Conservation (phyloP, 2,113 vertebrate genomes). For the Hiodon alosoides region DNA sequence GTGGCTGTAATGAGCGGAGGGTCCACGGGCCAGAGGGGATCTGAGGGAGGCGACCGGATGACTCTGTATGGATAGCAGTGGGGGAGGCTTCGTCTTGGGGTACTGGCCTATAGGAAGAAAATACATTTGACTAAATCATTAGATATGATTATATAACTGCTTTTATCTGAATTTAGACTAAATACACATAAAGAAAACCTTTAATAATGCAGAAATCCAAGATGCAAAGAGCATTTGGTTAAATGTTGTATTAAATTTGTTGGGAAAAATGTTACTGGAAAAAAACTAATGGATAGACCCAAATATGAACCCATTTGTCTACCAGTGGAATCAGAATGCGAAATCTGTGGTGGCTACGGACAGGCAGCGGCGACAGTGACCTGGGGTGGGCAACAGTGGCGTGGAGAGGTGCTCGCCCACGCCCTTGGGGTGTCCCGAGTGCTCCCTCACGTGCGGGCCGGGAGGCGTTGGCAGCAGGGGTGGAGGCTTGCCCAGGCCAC, state of each 20-base stretch:
- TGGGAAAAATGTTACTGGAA: too few species aligned
- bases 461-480: slow-evolving; percentile 58
- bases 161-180: too few species aligned
- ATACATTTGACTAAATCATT: background rate
- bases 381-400: slow-evolving; percentile 52
- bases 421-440: slow-evolving; percentile 31
- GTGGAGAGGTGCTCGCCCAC: slow-evolving; percentile 27
- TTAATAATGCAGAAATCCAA: too few species aligned
- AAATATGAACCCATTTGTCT: too few species aligned
- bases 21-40: slow-evolving; percentile 29
- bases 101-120: slow-evolving; percentile 34
- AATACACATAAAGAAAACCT: too few species aligned
- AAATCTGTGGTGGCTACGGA: too few species aligned
- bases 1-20: background rate
- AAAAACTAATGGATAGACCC: too few species aligned
- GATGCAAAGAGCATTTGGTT: too few species aligned
- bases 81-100: slow-evolving; percentile 57
- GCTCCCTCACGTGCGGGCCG: slow-evolving; percentile 22
- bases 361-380: slow-evolving; percentile 43
- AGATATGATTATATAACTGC: background rate
- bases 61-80: slow-evolving; percentile 52
- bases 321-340: too few species aligned
- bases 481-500: slow-evolving; percentile 51
- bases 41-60: slow-evolving; percentile 41
- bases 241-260: too few species aligned